phyloP scores from a whole-genome alignment of 2,797 vertebrate species.

The Neostethus bicornis region DNA sequence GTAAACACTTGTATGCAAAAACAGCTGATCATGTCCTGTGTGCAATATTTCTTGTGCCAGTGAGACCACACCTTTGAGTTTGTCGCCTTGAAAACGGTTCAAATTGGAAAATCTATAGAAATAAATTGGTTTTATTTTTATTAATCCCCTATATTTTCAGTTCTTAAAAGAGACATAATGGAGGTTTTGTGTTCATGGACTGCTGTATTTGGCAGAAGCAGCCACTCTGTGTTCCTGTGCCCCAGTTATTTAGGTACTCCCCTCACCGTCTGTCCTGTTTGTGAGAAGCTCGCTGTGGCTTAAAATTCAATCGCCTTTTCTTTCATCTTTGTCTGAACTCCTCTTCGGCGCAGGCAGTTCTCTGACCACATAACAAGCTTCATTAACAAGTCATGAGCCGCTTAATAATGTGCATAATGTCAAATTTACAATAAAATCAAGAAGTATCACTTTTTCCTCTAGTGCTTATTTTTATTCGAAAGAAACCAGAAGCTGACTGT shows the following conservation, averaged over 20 bases:
- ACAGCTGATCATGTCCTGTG: constrained; percentile 42
- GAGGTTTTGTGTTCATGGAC: constrained; percentile 48
- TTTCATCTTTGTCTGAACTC: constrained; percentile 47
- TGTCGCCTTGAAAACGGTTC: constrained; percentile 45
- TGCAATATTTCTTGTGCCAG: constrained; percentile 67
- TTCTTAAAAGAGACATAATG: neutral
- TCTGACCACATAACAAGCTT: constrained; percentile 64
- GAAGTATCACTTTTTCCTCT: constrained; percentile 83
- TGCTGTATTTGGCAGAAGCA: constrained; percentile 58
- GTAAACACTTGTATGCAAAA: constrained; percentile 60
- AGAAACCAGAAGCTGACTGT: constrained; percentile 84
- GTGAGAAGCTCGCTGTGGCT: constrained; percentile 43
- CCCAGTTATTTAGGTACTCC: constrained; percentile 58
- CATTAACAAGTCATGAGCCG: constrained; percentile 73
- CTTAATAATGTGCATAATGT: constrained; percentile 86
- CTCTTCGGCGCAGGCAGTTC: constrained; percentile 43
- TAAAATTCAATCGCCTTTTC: constrained; percentile 54
- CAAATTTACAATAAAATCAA: constrained; percentile 83
- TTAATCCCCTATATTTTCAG: constrained; percentile 41
- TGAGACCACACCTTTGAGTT: constrained; percentile 72
- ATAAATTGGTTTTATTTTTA: constrained; percentile 20
- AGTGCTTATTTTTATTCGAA: constrained; percentile 86
- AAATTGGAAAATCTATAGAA: constrained; percentile 48
- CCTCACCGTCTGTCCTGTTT: constrained; percentile 44
- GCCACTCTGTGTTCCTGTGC: constrained; percentile 56